Base-by-base conservation (phyloP, 2,888 invertebrate species). In the Rhagophthalmus giganteus region DNA sequence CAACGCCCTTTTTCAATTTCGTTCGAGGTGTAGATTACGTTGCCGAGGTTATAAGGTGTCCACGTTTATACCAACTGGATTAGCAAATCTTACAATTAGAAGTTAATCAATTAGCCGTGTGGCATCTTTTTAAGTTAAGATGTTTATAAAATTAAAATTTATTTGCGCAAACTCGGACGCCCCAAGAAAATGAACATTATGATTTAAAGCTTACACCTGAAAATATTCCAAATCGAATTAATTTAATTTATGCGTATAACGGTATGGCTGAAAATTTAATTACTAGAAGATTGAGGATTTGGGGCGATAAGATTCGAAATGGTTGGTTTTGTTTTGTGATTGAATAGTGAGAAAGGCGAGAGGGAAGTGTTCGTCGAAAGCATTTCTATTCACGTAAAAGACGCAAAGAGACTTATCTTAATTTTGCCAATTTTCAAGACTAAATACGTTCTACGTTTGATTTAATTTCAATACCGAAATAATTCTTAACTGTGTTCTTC, bases 261-360 rank as follows among this genome's bases (percentile, higher is more conserved):
- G n/a, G n/a, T n/a, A n/a, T n/a, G 38, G 20, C 25, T 38, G 46
- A 37, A 44, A 46, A 38, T 46, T 46, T 46, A 46, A 46, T 46
- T 46, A 46, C 37, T 31, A 10, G 1, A 20, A 46, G 38, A 46
- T 38, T 46, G 31, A 31, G 37, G 20, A 35, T 45, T 26, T n/a
- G 16, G 10, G 30, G 13, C 25, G 15, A 44, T 44, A 34, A 28
- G 46, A 25, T 30, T 38, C 15, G 27, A 37, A 30, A 38, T 35
- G 24, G 14, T 14, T 25, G 46, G 38, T 46, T 46, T 46, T 46
- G 46, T 46, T 46, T 30, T 31, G 15, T 25, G 30, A 46, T 32
- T 38, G 38, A 46, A 46, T 46, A 38, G 38, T 24, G 31, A 31
- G 37, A 38, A 38, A 31, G 14, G 37, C 25, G 38, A 5, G n/a